phyloP scores from a whole-genome alignment of 2,797 vertebrate species.

The Pantherophis alleghaniensis region DNA sequence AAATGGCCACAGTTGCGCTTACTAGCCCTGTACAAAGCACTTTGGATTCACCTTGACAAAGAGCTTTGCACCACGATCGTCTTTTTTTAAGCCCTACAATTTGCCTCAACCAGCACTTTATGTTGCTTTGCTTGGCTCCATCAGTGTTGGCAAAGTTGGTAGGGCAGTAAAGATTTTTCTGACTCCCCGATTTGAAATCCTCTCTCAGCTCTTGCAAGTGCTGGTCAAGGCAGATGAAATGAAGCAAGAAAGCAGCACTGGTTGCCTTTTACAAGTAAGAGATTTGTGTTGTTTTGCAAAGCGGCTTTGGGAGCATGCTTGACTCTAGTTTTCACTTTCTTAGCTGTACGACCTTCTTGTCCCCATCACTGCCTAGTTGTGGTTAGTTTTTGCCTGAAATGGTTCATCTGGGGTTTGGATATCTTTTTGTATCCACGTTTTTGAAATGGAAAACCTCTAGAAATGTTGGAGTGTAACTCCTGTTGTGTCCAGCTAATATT shows the following conservation, averaged over 20 bases:
- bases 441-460: not conserved
- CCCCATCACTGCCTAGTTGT: not conserved
- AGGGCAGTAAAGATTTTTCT: not conserved
- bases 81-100: not conserved
- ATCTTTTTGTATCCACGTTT: not conserved
- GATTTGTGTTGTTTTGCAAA: not conserved
- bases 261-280: not conserved
- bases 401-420: not conserved
- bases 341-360: not conserved
- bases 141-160: not conserved
- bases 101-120: not conserved
- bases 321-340: not conserved
- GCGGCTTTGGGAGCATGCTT: not conserved
- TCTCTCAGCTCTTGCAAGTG: not conserved
- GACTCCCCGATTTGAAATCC: not conserved
- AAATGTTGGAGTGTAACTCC: not conserved
- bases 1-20: not conserved
- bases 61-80: not conserved
- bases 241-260: not conserved
- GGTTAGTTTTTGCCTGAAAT: not conserved
- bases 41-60: not conserved
- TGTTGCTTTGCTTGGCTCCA: not conserved
- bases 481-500: not conserved
- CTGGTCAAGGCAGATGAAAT: not conserved
- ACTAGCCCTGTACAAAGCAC: not conserved